These are phyloP conservation scores for Rhadinocentrus ornatus DNA, from an alignment of 2,797 vertebrate genomes.

Conservation along the genomic window DNA sequence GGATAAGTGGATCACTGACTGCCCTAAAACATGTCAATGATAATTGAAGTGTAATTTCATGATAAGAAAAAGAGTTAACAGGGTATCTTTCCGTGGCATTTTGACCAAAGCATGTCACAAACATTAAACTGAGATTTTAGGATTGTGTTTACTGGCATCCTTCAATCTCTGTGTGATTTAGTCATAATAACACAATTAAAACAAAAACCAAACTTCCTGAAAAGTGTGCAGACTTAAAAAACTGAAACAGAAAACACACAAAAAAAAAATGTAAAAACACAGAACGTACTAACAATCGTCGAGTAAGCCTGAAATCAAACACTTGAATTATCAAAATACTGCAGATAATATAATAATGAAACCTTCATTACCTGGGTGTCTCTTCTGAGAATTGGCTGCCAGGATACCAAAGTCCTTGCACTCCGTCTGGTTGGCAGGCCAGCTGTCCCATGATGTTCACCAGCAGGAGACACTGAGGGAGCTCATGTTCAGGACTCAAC, in stretches of 20 bases:
- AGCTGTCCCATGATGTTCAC: conserved; percentile 86
- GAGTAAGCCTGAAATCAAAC: not conserved
- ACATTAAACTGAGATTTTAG: too few relatives aligned
- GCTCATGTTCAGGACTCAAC: conserved; percentile 81
- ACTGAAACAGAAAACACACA: not conserved
- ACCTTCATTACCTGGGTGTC: conserved; percentile 71
- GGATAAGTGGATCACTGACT: too few relatives aligned
- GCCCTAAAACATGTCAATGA: too few relatives aligned
- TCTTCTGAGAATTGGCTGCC: conserved; percentile 81
- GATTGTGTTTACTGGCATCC: too few relatives aligned
- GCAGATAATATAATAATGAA: not conserved
- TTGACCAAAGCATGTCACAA: too few relatives aligned
- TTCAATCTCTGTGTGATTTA: too few relatives aligned
- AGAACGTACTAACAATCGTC: not conserved
- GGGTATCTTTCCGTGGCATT: too few relatives aligned
- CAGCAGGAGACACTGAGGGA: conserved; percentile 90
- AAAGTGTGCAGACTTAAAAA: not conserved
- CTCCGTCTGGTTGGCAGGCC: conserved; percentile 83
- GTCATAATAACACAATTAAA: too few relatives aligned
- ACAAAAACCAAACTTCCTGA: not conserved
- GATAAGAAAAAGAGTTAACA: too few relatives aligned
- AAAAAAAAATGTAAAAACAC: not conserved
- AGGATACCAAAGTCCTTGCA: conserved; percentile 86
- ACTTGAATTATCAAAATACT: not conserved
- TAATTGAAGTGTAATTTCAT: too few relatives aligned